A percentile compares a stretch with the other conserved stretches of the same genome.
These are phyloP conservation scores for Spondyliosoma cantharus DNA, from an alignment of 2,797 vertebrate species.

Conservation along the genomic window DNA sequence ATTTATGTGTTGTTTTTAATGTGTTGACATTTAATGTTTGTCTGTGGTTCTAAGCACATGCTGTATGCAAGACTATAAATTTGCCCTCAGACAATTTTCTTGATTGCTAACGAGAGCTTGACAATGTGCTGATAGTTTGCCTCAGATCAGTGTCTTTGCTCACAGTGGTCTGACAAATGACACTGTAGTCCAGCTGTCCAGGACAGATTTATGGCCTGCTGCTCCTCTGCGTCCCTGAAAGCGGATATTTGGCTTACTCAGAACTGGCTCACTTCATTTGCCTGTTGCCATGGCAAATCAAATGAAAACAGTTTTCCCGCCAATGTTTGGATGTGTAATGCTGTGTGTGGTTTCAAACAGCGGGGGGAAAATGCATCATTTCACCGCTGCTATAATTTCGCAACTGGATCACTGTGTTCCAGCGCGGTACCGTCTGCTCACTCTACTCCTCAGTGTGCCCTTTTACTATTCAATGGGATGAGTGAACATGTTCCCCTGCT, in stretches of 20 bases:
- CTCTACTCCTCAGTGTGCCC: neutral
- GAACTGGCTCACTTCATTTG: slow-evolving; percentile 68
- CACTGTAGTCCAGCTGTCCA: slow-evolving; percentile 65
- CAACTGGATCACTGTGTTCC: slow-evolving; percentile 53
- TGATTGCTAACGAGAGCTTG: slow-evolving; percentile 31
- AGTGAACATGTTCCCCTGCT: slow-evolving; percentile 28
- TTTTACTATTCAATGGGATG: slow-evolving; percentile 23
- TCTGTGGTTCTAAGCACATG: slow-evolving; percentile 11
- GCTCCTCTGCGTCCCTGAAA: slow-evolving; percentile 54
- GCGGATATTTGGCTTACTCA: slow-evolving; percentile 66
- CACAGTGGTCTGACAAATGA: slow-evolving; percentile 48
- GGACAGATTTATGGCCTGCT: slow-evolving; percentile 60
- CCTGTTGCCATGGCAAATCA: slow-evolving; percentile 79
- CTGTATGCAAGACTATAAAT: neutral
- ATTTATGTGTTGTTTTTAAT: neutral
- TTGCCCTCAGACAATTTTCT: neutral
- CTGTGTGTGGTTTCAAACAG: slow-evolving; percentile 70
- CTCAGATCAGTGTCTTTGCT: slow-evolving; percentile 34
- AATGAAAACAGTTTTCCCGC: slow-evolving; percentile 70
- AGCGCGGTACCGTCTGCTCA: slow-evolving; percentile 13
- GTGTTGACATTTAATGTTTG: slow-evolving; percentile 11
- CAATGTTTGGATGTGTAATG: slow-evolving; percentile 61
- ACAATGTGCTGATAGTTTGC: slow-evolving; percentile 30
- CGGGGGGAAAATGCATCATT: slow-evolving; percentile 51
- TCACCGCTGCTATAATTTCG: slow-evolving; percentile 56